Evolutionary conservation across 2,888 invertebrate species (phyloP).

Genomic region (Chironomus tentans): DNA sequence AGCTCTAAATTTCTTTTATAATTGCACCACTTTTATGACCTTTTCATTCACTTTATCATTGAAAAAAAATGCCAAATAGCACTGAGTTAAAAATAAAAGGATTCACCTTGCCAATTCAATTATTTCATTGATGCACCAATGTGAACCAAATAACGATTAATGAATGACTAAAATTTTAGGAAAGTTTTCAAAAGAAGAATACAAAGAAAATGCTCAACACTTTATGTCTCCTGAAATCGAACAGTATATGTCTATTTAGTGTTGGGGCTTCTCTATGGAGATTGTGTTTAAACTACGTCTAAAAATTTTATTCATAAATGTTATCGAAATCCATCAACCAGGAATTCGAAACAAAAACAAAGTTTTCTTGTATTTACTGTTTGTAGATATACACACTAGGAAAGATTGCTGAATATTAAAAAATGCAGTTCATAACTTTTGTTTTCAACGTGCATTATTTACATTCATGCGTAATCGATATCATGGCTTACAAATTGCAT

Average conservation of each 20-base stretch:
- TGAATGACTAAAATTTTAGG: neutral
- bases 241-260: neutral
- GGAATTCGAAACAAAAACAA: too few relatives aligned
- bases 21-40: slow-evolving; percentile 28
- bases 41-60: slow-evolving; percentile 3
- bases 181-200: neutral
- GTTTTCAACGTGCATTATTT: neutral
- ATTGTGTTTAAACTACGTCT: slow-evolving; percentile 17
- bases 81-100: neutral
- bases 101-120: neutral
- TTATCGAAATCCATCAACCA: neutral
- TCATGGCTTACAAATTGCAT: neutral
- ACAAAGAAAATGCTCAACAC: neutral
- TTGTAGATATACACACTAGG: neutral
- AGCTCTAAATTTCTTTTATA: slow-evolving; percentile 31
- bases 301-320: neutral
- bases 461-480: neutral
- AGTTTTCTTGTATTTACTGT: too few relatives aligned
- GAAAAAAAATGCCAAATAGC: neutral
- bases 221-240: neutral
- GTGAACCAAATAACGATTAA: neutral
- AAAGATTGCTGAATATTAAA: neutral
- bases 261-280: slow-evolving; percentile 20
- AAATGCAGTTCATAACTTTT: neutral
- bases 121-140: neutral